Percentiles rank a stretch among this genome's conserved stretches.
phyloP scores from a whole-genome alignment of 1,140 invertebrate species.

The Drosophila repleta region DNA sequence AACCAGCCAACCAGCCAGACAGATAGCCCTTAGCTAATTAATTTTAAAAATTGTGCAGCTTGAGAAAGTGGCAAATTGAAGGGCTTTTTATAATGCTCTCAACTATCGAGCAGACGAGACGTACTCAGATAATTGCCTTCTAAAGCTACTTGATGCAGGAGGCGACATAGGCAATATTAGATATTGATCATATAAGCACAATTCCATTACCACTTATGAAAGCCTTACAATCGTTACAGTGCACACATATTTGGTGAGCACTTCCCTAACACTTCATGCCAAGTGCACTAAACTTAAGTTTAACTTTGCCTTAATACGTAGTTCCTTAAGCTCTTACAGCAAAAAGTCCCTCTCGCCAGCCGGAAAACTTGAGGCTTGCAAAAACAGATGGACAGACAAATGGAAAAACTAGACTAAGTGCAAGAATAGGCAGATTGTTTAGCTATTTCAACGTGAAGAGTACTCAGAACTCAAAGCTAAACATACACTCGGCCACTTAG shows the following conservation, averaged over 20 bases:
- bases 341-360: slow-evolving; percentile 18
- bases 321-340: slow-evolving; percentile 23
- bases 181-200: slow-evolving; percentile 19
- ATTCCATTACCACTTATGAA: neutral
- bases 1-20: no score
- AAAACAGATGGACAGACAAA: slow-evolving; percentile 6
- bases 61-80: neutral
- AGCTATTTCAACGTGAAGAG: slow-evolving; percentile 45
- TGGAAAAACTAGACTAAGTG: slow-evolving; percentile 4
- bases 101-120: slow-evolving; percentile 1
- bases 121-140: slow-evolving; percentile 18
- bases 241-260: slow-evolving; percentile 2
- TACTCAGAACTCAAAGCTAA: slow-evolving; percentile 33
- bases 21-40: slow-evolving; percentile 20
- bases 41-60: slow-evolving; percentile 6
- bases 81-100: slow-evolving; percentile 5
- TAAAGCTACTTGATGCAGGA: neutral
- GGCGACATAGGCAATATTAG: neutral
- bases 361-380: slow-evolving; percentile 23
- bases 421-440: slow-evolving; percentile 34
- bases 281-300: slow-evolving; percentile 27
- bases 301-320: slow-evolving; percentile 2
- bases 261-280: slow-evolving; percentile 16
- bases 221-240: neutral
- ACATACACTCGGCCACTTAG: slow-evolving; percentile 15